Percentiles rank a stretch among this genome's conserved stretches.
Evolutionary conservation across 2,113 vertebrate genomes (phyloP).

Genomic region (Daphoenositta chrysoptera): DNA sequence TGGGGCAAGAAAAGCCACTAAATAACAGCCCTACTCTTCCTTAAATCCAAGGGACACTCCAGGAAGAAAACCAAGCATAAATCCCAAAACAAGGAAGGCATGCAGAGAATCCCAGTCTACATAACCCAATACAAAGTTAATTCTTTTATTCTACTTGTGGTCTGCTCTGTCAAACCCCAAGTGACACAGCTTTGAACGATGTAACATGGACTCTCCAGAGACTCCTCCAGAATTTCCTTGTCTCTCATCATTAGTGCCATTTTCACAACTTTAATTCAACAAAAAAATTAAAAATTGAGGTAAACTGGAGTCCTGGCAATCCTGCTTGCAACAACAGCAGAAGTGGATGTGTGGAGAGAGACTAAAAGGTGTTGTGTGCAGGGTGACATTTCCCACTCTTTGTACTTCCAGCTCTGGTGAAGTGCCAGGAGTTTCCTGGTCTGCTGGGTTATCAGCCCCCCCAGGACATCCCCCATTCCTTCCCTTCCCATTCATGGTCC

Average conservation of each 20-base stretch:
- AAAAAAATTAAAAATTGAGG: neutral
- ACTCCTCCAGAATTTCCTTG: neutral
- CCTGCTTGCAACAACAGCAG: neutral
- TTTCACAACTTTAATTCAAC: neutral
- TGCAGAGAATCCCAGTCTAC: neutral
- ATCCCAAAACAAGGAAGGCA: neutral
- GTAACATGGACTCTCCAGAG: fast-evolving
- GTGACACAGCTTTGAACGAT: neutral
- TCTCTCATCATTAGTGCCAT: neutral
- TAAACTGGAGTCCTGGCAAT: neutral
- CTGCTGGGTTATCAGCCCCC: fast-evolving
- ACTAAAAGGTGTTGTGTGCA: neutral
- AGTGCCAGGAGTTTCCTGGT: neutral
- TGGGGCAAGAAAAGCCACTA: neutral
- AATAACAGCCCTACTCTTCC: neutral
- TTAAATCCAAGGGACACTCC: neutral
- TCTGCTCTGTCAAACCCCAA: neutral
- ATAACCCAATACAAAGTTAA: neutral
- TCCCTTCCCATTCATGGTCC: fast-evolving
- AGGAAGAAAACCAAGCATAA: neutral
- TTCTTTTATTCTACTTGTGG: neutral
- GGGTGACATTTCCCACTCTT: neutral
- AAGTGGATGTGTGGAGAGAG: neutral
- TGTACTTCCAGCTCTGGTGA: neutral
- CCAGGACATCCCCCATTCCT: fast-evolving